Evolutionary conservation across 2,113 vertebrate genomes (phyloP).

Genomic region (Hypomesus transpacificus): DNA sequence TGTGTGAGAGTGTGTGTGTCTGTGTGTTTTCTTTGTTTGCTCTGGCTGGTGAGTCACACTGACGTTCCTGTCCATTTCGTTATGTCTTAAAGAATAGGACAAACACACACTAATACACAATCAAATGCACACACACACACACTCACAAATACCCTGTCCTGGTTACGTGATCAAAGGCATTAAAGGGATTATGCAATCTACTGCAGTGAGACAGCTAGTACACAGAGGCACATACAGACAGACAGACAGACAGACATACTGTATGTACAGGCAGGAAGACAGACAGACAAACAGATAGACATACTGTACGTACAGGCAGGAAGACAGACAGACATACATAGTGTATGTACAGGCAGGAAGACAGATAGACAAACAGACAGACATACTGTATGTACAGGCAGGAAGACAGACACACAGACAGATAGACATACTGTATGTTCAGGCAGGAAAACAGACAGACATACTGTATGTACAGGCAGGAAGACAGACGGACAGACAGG

Average conservation of each 20-base stretch:
- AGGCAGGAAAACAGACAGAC: background rate
- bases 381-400: background rate
- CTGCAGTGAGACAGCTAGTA: constrained; percentile 35
- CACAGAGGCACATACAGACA: constrained; percentile 5
- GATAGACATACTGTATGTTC: background rate
- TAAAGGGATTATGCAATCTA: constrained; percentile 63
- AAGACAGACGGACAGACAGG: background rate
- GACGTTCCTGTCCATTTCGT: constrained; percentile 27
- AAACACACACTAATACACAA: constrained; percentile 16
- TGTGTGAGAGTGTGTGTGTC: constrained; percentile 12
- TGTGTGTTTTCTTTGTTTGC: background rate
- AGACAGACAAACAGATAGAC: background rate
- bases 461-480: background rate
- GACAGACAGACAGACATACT: background rate
- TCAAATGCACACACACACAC: background rate
- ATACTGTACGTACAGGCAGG: background rate
- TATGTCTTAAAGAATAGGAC: constrained; percentile 30
- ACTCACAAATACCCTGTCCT: constrained; percentile 38
- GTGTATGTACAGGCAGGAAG: background rate
- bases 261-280: background rate
- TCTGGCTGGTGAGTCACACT: constrained; percentile 42
- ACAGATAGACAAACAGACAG: background rate
- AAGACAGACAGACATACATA: background rate
- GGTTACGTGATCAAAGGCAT: constrained; percentile 62
- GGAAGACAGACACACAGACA: background rate